A percentile compares a stretch with the other conserved stretches of the same genome.
These are phyloP conservation scores for Dione vanillae DNA, from an alignment of 2,888 invertebrate species.

Conservation along the genomic window DNA sequence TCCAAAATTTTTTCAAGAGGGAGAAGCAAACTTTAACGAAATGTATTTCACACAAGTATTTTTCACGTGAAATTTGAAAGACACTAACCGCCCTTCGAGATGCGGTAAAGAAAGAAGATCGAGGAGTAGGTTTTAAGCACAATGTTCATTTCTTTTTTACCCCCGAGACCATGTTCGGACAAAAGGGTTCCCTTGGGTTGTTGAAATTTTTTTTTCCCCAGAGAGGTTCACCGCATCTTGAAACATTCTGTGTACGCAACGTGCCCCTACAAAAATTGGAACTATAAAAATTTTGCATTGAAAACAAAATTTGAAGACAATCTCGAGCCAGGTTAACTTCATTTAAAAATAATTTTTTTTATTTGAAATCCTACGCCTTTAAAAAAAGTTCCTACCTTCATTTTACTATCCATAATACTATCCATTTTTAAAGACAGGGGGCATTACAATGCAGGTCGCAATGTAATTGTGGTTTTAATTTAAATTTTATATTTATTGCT, in stretches of 20 bases:
- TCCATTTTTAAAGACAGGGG: too few relatives aligned
- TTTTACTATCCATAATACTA: too few relatives aligned
- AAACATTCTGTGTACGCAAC: not conserved
- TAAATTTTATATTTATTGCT: too few relatives aligned
- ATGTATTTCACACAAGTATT: constrained; percentile 6
- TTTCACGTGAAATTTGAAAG: constrained; percentile 27
- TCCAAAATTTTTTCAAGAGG: too few relatives aligned
- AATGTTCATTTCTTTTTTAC: constrained; percentile 48
- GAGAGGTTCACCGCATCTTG: not conserved
- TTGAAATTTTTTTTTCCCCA: constrained; percentile 18
- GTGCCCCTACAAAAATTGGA: not conserved
- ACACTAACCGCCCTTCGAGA: constrained; percentile 15
- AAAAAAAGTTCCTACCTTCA: too few relatives aligned
- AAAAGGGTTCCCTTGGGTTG: constrained; percentile 16
- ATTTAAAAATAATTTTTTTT: too few relatives aligned
- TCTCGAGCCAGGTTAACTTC: too few relatives aligned
- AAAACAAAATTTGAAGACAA: too few relatives aligned
- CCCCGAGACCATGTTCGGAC: constrained; percentile 28
- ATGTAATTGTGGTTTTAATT: too few relatives aligned
- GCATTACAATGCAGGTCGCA: too few relatives aligned
- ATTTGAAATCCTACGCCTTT: too few relatives aligned
- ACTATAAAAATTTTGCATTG: not conserved
- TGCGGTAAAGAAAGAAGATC: not conserved
- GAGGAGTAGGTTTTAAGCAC: constrained; percentile 32
- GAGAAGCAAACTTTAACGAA: constrained; percentile 9